Evolutionary conservation across 2,113 vertebrate species (phyloP), one percentile per base, ranked within the genome.

Genomic region (Onychostruthus taczanowskii): DNA sequence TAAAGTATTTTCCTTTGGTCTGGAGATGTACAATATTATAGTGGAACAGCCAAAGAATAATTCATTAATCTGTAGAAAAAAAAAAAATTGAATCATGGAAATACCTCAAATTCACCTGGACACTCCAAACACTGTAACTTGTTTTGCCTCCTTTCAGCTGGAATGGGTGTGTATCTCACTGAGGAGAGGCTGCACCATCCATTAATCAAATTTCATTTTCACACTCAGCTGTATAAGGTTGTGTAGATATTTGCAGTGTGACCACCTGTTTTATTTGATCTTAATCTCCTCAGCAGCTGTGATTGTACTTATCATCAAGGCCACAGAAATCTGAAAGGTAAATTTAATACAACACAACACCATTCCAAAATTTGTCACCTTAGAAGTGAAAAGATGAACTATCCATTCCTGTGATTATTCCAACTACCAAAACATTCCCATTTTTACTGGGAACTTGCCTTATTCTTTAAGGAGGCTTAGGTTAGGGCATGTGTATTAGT

Each of bases 371-470:
- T 55, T 7, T 63, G 9, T 72, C 18, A 63, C 30, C 17, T 81
- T 50, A 67, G 27, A 52, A 81, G 33, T 47, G 2, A 59, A 61
- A 67, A 81, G 6, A 52, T 69, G 6, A 72, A 20, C 5, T 81
- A n/a, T 24, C 27, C 2, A 5, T 75, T 82, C 33, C 44, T 87
- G 1, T 50, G 52, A 30, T 39, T 79, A 35, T 64, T 70, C 10
- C 2, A 0, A 55, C n/a, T 61, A 19, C 26, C 44, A 73, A 75
- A 84, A 37, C 2, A 0, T 39, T 90, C n/a, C 8, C 1, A 0
- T 43, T 85, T 94, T 79, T 79, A 26, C 21, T 72, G 27, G 39
- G 11, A 37, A 27, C 17, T 59, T 95, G 16, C 14, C 33, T 83
- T 18, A 10, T 69, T 84, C 41, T 94, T 61, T 14, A 64, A 84